phyloP scores from a whole-genome alignment of 2,888 invertebrate species.

The Lutraria lutraria region DNA sequence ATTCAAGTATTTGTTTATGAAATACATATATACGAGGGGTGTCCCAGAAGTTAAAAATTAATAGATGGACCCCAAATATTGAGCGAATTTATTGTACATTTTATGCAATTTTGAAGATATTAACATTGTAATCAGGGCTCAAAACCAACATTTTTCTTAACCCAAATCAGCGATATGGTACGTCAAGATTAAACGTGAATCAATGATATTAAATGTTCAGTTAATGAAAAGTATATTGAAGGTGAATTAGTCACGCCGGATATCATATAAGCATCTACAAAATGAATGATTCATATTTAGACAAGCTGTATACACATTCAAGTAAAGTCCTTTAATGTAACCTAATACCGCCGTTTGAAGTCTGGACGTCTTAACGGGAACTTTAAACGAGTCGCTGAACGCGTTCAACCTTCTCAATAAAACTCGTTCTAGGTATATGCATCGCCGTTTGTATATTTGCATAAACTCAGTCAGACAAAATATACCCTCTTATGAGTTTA shows the following conservation, averaged over 20 bases:
- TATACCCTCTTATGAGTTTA: neutral
- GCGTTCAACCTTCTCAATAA: neutral
- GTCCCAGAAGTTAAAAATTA: no score
- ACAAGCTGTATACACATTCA: neutral
- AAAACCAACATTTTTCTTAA: neutral
- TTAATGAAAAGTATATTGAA: constrained; percentile 2
- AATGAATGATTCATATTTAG: neutral
- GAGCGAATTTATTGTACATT: no score
- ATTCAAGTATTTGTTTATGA: no score
- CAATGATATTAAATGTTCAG: neutral
- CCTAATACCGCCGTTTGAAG: neutral
- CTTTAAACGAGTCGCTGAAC: neutral
- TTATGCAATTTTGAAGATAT: no score
- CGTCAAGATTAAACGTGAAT: neutral
- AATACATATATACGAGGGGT: no score
- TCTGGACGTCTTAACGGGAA: neutral
- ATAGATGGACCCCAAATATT: no score
- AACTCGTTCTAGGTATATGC: neutral
- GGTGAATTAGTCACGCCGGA: neutral
- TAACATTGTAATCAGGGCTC: no score
- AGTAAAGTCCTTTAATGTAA: neutral
- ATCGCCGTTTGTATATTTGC: neutral
- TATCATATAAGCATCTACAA: neutral
- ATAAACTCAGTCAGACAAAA: neutral
- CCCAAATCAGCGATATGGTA: neutral